Conservation (phyloP, 2,888 invertebrate species). For the Trypoxylon attenuatum region DNA sequence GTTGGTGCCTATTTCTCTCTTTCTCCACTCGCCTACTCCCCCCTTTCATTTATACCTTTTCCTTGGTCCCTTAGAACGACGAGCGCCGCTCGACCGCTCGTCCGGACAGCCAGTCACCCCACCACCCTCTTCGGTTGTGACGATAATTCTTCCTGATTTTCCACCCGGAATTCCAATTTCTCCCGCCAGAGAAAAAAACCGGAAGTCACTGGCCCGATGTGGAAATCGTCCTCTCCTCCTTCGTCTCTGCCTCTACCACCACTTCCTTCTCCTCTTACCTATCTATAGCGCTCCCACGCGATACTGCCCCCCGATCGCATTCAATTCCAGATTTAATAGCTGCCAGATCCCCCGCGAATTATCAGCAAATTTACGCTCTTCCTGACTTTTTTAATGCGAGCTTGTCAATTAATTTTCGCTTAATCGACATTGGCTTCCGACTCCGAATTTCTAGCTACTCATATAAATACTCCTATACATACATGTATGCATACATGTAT, state of each 20-base stretch:
- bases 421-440: background rate
- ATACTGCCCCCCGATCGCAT: constrained; percentile 3
- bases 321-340: constrained; percentile 7
- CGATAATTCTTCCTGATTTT: constrained; percentile 38
- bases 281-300: background rate
- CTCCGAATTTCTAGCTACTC: too few species aligned
- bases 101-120: too few species aligned
- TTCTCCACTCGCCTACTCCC: background rate
- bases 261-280: background rate
- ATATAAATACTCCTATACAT: too few species aligned
- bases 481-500: too few species aligned
- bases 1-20: constrained; percentile 36
- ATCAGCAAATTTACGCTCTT: constrained; percentile 3
- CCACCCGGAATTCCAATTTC: constrained; percentile 29
- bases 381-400: background rate
- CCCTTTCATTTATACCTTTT: constrained; percentile 1
- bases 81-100: too few species aligned
- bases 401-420: background rate
- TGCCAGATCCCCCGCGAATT: constrained; percentile 14
- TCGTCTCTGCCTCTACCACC: too few species aligned
- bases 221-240: too few species aligned
- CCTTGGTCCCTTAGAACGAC: background rate
- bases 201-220: constrained; percentile 10
- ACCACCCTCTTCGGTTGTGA: background rate
- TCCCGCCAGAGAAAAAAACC: constrained; percentile 5